A percentile compares a stretch with the other conserved stretches of the same genome.
Evolutionary conservation across 2,113 vertebrate species (phyloP).

Genomic region (Chiloscyllium plagiosum): DNA sequence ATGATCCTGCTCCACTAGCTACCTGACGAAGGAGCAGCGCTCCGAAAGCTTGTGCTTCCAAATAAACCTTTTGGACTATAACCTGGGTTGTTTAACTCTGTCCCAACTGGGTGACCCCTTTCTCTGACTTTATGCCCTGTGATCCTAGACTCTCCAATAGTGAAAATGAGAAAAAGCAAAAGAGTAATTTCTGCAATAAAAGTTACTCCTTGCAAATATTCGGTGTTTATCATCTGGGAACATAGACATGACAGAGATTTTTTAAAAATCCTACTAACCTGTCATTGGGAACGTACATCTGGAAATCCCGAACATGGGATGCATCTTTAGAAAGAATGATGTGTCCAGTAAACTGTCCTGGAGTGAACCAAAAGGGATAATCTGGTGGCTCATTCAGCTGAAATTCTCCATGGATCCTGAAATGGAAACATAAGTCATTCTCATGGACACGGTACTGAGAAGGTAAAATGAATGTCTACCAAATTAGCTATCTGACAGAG

Average conservation of each 20-base stretch:
- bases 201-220: background rate
- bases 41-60: too few species aligned
- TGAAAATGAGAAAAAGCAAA: background rate
- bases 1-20: too few species aligned
- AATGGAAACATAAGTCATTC: background rate
- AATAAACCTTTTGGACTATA: too few species aligned
- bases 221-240: background rate
- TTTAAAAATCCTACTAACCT: conserved; percentile 55
- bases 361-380: conserved; percentile 97
- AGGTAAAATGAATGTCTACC: too few species aligned
- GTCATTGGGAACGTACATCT: conserved; percentile 83
- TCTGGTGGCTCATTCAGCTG: conserved; percentile 91
- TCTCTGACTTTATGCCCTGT: too few species aligned
- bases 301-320: conserved; percentile 80
- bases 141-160: too few species aligned
- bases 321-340: conserved; percentile 83
- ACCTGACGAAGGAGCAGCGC: too few species aligned
- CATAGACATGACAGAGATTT: background rate
- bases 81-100: too few species aligned
- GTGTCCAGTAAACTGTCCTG: conserved; percentile 88
- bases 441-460: background rate
- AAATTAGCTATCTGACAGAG: background rate
- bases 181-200: background rate
- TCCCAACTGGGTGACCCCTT: too few species aligned
- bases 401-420: conserved; percentile 93